Percentiles rank a stretch among this genome's conserved stretches.
These are phyloP conservation scores for Teleogryllus occipitalis DNA, from an alignment of 1,140 invertebrate species.

Conservation along the genomic window DNA sequence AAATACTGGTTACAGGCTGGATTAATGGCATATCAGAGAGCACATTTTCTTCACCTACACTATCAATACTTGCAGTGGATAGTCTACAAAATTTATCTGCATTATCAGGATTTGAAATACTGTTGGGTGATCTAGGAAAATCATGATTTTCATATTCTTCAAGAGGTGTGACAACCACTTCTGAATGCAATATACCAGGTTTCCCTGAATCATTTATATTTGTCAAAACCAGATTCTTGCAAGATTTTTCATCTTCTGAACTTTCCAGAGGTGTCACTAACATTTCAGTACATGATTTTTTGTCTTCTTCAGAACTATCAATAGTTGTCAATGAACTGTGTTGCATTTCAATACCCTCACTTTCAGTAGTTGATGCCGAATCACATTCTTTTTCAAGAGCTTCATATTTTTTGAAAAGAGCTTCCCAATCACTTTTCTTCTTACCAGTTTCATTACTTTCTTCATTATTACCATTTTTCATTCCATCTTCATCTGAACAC, in stretches of 20 bases:
- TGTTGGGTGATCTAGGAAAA: not conserved
- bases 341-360: not conserved
- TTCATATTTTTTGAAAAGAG: conserved; percentile 16
- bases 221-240: not conserved
- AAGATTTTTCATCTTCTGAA: not conserved
- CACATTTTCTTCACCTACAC: not conserved
- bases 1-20: not conserved
- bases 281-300: not conserved
- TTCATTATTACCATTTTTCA: conserved; percentile 25
- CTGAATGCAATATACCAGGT: not conserved
- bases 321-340: not conserved
- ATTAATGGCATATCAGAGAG: not conserved
- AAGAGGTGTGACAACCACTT: not conserved
- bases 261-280: not conserved
- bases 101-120: not conserved
- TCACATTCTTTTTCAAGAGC: conserved; percentile 17
- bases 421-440: conserved; percentile 13
- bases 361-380: not conserved
- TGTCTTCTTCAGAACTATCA: not conserved
- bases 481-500: conserved; percentile 10
- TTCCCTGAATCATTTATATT: not conserved
- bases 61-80: not conserved
- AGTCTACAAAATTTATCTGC: not conserved
- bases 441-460: not conserved
- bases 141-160: not conserved